phyloP scores from a whole-genome alignment of 2,797 vertebrate species.

The Brotula barbata region DNA sequence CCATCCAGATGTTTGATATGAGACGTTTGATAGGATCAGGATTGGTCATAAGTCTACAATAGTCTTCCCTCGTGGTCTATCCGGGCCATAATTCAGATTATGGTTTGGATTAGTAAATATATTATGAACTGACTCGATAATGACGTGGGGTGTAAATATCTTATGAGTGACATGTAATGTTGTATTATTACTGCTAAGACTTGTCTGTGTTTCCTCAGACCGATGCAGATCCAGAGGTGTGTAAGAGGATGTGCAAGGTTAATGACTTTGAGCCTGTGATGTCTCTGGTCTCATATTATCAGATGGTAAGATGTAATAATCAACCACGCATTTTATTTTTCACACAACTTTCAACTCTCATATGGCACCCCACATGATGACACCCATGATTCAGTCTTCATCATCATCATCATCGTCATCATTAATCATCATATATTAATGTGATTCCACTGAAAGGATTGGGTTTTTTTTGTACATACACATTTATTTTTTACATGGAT shows the following conservation, averaged over 20 bases:
- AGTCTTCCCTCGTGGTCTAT: too few species aligned
- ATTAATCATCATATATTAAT: too few species aligned
- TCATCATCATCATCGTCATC: too few species aligned
- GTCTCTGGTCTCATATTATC: slow-evolving; percentile 95
- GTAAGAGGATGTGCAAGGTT: slow-evolving; percentile 95
- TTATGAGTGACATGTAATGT: not conserved
- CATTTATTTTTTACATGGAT: too few species aligned
- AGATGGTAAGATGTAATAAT: slow-evolving; percentile 87
- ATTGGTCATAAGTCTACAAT: slow-evolving; percentile 45
- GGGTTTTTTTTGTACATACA: too few species aligned
- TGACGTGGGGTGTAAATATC: too few species aligned
- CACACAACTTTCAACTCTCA: too few species aligned
- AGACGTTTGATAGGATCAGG: slow-evolving; percentile 62
- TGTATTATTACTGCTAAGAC: not conserved
- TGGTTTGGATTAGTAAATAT: slow-evolving; percentile 21
- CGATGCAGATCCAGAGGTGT: slow-evolving; percentile 96
- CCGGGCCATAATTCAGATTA: not conserved
- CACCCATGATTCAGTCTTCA: too few species aligned
- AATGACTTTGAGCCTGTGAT: slow-evolving; percentile 88
- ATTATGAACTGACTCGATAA: slow-evolving; percentile 8
- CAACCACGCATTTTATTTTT: not conserved
- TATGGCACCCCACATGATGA: too few species aligned
- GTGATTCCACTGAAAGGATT: too few species aligned
- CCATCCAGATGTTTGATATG: slow-evolving; percentile 42
- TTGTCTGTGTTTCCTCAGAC: slow-evolving; percentile 78